Conservation (phyloP, 2,888 invertebrate genomes). For the Drosophila koepferae region DNA sequence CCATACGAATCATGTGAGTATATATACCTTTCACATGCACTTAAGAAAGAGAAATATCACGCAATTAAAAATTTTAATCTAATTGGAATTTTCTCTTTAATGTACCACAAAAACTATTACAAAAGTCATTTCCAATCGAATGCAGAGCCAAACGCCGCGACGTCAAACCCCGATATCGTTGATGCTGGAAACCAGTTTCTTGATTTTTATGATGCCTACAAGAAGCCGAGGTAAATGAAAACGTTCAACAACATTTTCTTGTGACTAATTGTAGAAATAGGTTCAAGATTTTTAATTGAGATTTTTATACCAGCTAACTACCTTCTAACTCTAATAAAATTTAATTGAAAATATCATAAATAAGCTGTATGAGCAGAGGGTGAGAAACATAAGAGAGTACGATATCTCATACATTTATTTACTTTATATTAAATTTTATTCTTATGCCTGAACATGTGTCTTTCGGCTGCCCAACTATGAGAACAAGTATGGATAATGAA, state of each 20-base stretch:
- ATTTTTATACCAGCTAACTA: not conserved
- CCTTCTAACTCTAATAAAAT: not conserved
- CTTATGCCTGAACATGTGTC: no score
- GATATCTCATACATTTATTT: no score
- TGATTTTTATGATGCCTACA: not conserved
- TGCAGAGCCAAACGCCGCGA: not conserved
- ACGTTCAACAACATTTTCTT: constrained; percentile 7
- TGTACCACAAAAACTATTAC: constrained; percentile 7
- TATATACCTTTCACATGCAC: not conserved
- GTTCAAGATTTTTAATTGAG: not conserved
- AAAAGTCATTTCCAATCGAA: constrained; percentile 4
- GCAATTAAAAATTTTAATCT: not conserved
- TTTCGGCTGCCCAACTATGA: no score
- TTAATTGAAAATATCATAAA: not conserved
- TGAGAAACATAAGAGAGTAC: no score
- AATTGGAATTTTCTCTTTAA: constrained; percentile 15
- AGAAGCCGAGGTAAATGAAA: constrained; percentile 3
- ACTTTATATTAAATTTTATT: no score
- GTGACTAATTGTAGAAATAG: constrained; percentile 4
- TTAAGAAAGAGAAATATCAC: not conserved
- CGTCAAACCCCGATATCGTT: constrained; percentile 1
- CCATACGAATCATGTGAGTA: not conserved
- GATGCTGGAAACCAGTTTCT: constrained; percentile 6
- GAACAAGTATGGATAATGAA: no score
- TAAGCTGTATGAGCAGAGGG: no score